phyloP scores from a whole-genome alignment of 2,113 vertebrate species.

The Thamnophis sirtalis region DNA sequence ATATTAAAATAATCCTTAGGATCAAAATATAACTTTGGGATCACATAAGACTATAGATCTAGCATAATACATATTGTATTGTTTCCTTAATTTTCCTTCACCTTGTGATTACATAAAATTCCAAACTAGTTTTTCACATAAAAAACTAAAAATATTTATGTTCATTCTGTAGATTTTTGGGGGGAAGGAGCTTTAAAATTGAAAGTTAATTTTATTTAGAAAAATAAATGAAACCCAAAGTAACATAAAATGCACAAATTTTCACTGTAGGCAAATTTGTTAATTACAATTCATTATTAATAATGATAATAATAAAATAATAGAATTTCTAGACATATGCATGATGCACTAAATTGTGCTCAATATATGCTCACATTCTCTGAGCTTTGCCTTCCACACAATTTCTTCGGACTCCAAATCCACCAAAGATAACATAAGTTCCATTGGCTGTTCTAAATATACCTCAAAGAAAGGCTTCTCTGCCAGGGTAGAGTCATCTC shows the following conservation, averaged over 20 bases:
- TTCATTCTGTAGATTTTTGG: not conserved
- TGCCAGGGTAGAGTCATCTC: constrained; percentile 65
- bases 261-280: not conserved
- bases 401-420: constrained; percentile 73
- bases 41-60: too few species aligned
- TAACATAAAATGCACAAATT: not conserved
- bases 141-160: not conserved
- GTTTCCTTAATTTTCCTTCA: not conserved
- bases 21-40: not conserved
- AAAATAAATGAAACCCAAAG: not conserved
- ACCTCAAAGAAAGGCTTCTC: constrained; percentile 84
- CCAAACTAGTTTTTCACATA: not conserved
- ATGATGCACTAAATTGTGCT: not conserved
- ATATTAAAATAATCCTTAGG: not conserved
- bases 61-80: not conserved
- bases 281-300: not conserved
- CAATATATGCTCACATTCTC: constrained; percentile 69
- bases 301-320: not conserved
- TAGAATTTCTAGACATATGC: not conserved
- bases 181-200: not conserved
- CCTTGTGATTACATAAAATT: not conserved
- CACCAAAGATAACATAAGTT: constrained; percentile 76
- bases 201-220: not conserved
- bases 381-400: constrained; percentile 77
- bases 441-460: constrained; percentile 78